Evolutionary conservation across 2,797 vertebrate genomes (phyloP).

Genomic region (Poecilia gillii): DNA sequence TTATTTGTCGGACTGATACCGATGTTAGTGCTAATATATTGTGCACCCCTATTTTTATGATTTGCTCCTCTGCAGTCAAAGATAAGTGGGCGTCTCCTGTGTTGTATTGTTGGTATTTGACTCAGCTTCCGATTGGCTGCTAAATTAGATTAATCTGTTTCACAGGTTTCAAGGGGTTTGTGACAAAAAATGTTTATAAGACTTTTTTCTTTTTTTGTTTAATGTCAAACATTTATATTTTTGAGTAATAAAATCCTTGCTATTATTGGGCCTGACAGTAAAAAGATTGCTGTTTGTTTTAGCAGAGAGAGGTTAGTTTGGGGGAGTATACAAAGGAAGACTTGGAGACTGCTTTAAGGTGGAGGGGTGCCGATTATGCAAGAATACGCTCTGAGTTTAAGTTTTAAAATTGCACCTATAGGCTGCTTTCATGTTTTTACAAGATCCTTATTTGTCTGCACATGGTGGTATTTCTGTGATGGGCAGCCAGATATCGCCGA

Average conservation of each 20-base stretch:
- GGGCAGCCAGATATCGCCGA: slow-evolving; percentile 15
- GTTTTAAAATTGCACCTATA: not conserved
- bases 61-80: not conserved
- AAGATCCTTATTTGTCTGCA: slow-evolving; percentile 39
- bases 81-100: not conserved
- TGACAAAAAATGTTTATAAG: not conserved
- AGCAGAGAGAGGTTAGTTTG: not conserved
- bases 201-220: not conserved
- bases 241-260: not conserved
- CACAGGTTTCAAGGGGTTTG: not conserved
- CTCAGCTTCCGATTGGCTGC: not conserved
- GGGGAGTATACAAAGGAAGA: not conserved
- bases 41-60: not conserved
- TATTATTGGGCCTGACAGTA: not conserved
- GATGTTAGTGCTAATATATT: not conserved
- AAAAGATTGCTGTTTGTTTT: not conserved
- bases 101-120: not conserved
- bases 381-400: not conserved
- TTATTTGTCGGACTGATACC: not conserved
- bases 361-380: not conserved
- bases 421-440: slow-evolving; percentile 1
- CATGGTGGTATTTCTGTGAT: slow-evolving; percentile 28
- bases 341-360: not conserved
- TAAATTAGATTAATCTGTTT: not conserved
- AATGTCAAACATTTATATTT: not conserved